Percentiles rank a stretch among this genome's conserved stretches.
Evolutionary conservation across 1,140 invertebrate species (phyloP).

Genomic region (Zaprionus vittiger): DNA sequence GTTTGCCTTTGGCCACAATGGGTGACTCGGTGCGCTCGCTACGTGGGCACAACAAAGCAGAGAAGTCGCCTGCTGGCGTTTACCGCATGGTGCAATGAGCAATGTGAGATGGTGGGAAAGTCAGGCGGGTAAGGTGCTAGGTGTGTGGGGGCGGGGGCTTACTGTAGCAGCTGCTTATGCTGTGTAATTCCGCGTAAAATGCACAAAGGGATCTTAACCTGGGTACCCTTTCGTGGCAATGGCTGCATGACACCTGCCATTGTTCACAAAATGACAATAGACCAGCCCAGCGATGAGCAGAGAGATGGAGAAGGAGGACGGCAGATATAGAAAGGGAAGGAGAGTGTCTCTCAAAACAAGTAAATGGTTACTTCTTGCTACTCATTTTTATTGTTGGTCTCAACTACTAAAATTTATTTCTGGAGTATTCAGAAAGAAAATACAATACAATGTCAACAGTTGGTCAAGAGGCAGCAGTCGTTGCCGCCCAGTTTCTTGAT

Average conservation of each 20-base stretch:
- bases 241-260: slow-evolving; percentile 73
- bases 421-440: neutral
- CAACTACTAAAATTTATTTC: neutral
- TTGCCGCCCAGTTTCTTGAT: too few species aligned
- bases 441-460: neutral
- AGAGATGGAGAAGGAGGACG: neutral
- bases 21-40: slow-evolving; percentile 24
- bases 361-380: too few species aligned
- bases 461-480: too few species aligned
- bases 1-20: slow-evolving; percentile 74
- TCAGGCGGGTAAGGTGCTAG: slow-evolving; percentile 4
- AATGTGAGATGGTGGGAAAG: neutral
- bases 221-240: slow-evolving; percentile 23
- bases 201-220: slow-evolving; percentile 64
- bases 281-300: slow-evolving; percentile 33
- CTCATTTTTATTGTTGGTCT: neutral
- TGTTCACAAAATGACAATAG: slow-evolving; percentile 74
- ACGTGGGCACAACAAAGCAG: slow-evolving; percentile 67
- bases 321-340: neutral
- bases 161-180: slow-evolving; percentile 67
- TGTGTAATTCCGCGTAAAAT: slow-evolving; percentile 81
- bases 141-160: neutral
- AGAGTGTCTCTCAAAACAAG: slow-evolving; percentile 12
- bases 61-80: slow-evolving; percentile 65
- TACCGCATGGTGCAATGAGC: slow-evolving; percentile 51